Base-by-base conservation (phyloP, 2,888 invertebrate genomes). In the Lydus trimaculatus region DNA sequence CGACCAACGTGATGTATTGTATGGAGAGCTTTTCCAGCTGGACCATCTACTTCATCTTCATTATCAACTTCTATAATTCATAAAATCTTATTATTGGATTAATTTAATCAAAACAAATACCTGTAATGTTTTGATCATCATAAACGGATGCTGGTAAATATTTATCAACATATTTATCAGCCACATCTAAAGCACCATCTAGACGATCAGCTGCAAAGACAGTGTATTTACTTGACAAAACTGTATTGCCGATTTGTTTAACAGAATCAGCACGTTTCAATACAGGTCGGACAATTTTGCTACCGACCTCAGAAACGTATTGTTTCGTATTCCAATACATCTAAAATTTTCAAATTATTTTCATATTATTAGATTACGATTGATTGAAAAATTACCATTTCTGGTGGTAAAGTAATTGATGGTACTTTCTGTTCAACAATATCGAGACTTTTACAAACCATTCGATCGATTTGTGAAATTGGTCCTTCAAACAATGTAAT, bases 361-460 rank as follows among this genome's bases (percentile, higher is more conserved):
- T 13, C 33, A 43, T 52, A 62, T 43, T 43, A 48, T 13, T 7
- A 28, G 28, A 15, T 62, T 9, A 31, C 11, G 4, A 15, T 11
- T 1, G 5, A 15, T 31, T 3, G 28, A 6, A 6, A 36, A 1
- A 20, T 89, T 87, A 96, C 96, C 88, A 93, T 90, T 86, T 95
- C 91, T 9, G 96, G 95, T 6, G 96, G 94, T 74, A 95, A 87
- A 82, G 92, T 91, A 70, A 96, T 92, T 1, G 92, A 90, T 0
- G 96, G 96, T 61, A 95, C 91, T 69, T 90, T 89, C 79, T 93
- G 90, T 83, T 96, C 96, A n/a, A 96, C 91, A 48, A 93, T 89
- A 76, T 95, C 95, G 73, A 97, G 89, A 66, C 95, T 94, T 81
- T 90, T 91, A 86, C 95, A 96, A 71, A 96, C 90, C 71, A 95